Evolutionary conservation across 2,888 invertebrate genomes (phyloP).

Genomic region (Patella depressa): DNA sequence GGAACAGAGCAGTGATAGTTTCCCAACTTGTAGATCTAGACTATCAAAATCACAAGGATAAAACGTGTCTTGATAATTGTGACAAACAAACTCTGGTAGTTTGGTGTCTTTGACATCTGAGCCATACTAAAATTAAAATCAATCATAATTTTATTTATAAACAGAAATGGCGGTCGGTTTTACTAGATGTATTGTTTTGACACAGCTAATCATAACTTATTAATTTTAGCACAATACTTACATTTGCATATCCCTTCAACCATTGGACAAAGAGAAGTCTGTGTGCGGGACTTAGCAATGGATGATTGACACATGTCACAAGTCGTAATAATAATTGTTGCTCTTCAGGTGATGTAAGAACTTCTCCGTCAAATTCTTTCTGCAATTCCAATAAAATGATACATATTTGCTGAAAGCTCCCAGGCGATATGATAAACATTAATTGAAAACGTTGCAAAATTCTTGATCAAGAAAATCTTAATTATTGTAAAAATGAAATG

Average conservation of each 20-base stretch:
- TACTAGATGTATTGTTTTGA: no score
- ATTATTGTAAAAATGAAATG: conserved; percentile 13
- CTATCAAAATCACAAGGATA: conserved; percentile 41
- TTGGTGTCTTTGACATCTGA: neutral
- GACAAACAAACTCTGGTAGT: neutral
- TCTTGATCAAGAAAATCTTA: conserved; percentile 6
- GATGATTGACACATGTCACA: conserved; percentile 47
- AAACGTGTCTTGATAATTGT: conserved; percentile 16
- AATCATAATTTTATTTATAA: no score
- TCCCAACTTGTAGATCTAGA: conserved; percentile 38
- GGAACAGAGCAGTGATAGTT: conserved; percentile 28
- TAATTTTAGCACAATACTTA: neutral
- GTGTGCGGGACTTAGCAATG: conserved; percentile 46
- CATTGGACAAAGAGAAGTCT: conserved; percentile 53
- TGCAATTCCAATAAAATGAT: conserved; percentile 28
- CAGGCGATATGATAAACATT: neutral
- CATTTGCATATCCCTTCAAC: conserved; percentile 40
- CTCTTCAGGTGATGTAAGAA: conserved; percentile 51
- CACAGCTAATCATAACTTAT: no score
- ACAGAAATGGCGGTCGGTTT: no score
- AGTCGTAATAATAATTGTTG: conserved; percentile 43
- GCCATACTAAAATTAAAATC: conserved; percentile 3
- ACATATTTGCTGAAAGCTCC: no score
- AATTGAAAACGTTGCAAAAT: neutral
- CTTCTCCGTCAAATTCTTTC: conserved; percentile 53